These are phyloP conservation scores for Calonectris borealis DNA, from an alignment of 2,113 vertebrate species.

Conservation along the genomic window DNA sequence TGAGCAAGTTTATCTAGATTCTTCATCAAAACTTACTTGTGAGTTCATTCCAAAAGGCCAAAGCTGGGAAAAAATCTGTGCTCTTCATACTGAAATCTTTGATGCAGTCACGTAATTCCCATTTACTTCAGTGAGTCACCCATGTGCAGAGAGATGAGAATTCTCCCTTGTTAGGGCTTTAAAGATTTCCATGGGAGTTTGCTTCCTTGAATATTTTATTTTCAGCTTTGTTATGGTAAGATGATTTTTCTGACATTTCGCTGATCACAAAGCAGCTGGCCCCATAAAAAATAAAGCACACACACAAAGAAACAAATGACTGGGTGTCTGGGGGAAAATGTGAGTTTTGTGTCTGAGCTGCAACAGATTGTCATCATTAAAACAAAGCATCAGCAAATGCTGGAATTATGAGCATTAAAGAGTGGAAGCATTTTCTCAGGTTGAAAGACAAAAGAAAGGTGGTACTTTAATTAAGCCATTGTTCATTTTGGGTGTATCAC, in stretches of 20 bases:
- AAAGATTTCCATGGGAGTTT: slow-evolving; percentile 66
- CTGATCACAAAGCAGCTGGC: slow-evolving; percentile 72
- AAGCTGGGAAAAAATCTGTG: background rate
- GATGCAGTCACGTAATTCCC: slow-evolving; percentile 31
- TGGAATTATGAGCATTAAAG: slow-evolving; percentile 9
- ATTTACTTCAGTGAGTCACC: slow-evolving; percentile 46
- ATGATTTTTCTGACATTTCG: slow-evolving; percentile 71
- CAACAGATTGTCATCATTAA: slow-evolving; percentile 54
- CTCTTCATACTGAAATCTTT: slow-evolving; percentile 7
- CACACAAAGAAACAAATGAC: slow-evolving; percentile 57
- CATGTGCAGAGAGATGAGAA: slow-evolving; percentile 45
- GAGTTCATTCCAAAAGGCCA: slow-evolving; percentile 15
- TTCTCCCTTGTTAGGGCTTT: slow-evolving; percentile 49
- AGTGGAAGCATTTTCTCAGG: background rate
- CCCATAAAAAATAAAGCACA: slow-evolving; percentile 61
- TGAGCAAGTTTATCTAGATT: background rate
- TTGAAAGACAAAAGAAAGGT: slow-evolving; percentile 41
- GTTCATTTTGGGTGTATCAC: background rate
- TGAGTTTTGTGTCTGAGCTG: slow-evolving; percentile 48
- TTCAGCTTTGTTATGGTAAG: slow-evolving; percentile 66
- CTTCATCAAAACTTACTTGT: slow-evolving; percentile 3
- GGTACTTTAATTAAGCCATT: slow-evolving; percentile 17
- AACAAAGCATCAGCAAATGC: slow-evolving; percentile 38
- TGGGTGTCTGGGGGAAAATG: slow-evolving; percentile 60
- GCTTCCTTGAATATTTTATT: slow-evolving; percentile 70